Evolutionary conservation across 2,888 invertebrate species (phyloP).

Genomic region (Xylocampa areola): DNA sequence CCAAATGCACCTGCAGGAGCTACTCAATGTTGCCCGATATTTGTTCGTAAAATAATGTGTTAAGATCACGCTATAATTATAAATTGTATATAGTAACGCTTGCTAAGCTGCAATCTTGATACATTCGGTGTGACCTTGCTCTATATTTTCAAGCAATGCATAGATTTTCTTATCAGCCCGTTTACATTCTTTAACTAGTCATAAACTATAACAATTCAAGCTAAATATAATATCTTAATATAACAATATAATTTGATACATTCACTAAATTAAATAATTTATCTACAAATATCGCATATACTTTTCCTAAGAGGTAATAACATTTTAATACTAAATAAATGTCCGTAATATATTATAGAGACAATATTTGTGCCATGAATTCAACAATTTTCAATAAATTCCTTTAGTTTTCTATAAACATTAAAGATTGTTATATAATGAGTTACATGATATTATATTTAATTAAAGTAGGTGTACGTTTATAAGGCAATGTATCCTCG

Average conservation of each 20-base stretch:
- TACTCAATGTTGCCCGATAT: no score
- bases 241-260: slow-evolving; percentile 19
- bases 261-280: slow-evolving; percentile 6
- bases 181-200: slow-evolving; percentile 19
- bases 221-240: slow-evolving; percentile 7
- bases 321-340: slow-evolving; percentile 10
- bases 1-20: no score
- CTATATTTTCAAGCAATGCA: neutral
- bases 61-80: no score
- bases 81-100: no score
- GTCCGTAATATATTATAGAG: neutral
- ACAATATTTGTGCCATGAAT: slow-evolving; percentile 4
- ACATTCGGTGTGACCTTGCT: neutral
- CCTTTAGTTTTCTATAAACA: neutral
- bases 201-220: slow-evolving; percentile 15
- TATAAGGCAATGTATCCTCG: no score
- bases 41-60: no score
- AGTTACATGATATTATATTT: no score
- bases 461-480: no score
- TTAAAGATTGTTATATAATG: neutral
- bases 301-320: slow-evolving; percentile 8
- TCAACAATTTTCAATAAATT: neutral
- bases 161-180: neutral
- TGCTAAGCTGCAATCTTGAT: no score
- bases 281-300: slow-evolving; percentile 16